Conservation (phyloP, 2,888 invertebrate genomes). For the Caenorhabditis wallacei region DNA sequence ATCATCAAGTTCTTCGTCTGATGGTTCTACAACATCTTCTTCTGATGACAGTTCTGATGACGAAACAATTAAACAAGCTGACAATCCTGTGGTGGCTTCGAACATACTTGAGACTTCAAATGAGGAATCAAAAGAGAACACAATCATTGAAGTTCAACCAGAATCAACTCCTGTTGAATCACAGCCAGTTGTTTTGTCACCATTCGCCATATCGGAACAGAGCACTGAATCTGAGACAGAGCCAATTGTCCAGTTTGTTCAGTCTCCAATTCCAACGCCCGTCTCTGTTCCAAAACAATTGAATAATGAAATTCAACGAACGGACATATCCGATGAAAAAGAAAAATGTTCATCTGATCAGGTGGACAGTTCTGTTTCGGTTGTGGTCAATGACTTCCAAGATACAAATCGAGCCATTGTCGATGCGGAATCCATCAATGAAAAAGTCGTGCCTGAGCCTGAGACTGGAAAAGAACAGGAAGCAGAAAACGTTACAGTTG, state of each 20-base stretch:
- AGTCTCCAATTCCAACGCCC: too few relatives aligned
- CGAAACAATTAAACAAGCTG: background rate
- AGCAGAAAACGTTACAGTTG: background rate
- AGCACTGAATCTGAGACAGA: background rate
- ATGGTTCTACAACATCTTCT: background rate
- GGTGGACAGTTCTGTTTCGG: too few relatives aligned
- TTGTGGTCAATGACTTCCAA: background rate
- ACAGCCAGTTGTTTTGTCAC: background rate
- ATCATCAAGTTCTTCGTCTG: slow-evolving; percentile 14
- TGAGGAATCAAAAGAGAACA: background rate
- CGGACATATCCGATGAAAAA: too few relatives aligned
- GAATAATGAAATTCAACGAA: too few relatives aligned
- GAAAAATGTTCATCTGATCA: too few relatives aligned
- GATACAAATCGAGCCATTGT: too few relatives aligned
- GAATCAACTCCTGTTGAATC: too few relatives aligned
- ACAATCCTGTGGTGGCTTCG: background rate
- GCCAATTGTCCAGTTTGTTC: background rate
- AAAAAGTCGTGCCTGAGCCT: background rate
- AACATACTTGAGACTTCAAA: background rate
- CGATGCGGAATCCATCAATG: too few relatives aligned
- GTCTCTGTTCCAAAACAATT: too few relatives aligned
- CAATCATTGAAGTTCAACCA: background rate
- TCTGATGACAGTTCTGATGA: slow-evolving; percentile 49
- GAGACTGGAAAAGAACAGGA: background rate
- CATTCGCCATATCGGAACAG: too few relatives aligned